These are phyloP conservation scores for Amphipyra tragopoginis DNA, from an alignment of 2,888 invertebrate species.

Conservation along the genomic window DNA sequence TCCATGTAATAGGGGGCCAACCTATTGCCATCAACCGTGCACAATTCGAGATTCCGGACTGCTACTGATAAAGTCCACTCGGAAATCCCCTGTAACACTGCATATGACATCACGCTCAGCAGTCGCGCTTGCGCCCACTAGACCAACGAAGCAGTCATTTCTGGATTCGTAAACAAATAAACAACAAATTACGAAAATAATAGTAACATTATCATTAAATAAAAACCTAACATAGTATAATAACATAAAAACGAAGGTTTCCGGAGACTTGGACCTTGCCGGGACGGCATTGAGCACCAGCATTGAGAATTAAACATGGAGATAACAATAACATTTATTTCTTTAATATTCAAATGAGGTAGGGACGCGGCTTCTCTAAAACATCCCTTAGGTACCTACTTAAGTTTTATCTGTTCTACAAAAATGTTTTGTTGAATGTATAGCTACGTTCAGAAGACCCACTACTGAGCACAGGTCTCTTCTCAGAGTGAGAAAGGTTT, in stretches of 20 bases:
- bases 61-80: too few relatives aligned
- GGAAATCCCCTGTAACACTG: too few relatives aligned
- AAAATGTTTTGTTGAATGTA: slow-evolving; percentile 38
- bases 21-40: too few relatives aligned
- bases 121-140: too few relatives aligned
- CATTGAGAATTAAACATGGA: slow-evolving; percentile 52
- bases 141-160: too few relatives aligned
- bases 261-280: slow-evolving; percentile 23
- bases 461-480: too few relatives aligned
- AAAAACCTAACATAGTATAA: slow-evolving; percentile 21
- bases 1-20: too few relatives aligned
- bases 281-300: slow-evolving; percentile 21
- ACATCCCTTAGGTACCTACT: slow-evolving; percentile 39
- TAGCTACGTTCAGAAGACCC: background rate
- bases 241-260: slow-evolving; percentile 57
- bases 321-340: slow-evolving; percentile 65
- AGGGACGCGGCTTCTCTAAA: slow-evolving; percentile 35
- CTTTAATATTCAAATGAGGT: slow-evolving; percentile 60
- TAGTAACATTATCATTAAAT: slow-evolving; percentile 10
- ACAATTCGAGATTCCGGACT: too few relatives aligned
- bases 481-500: too few relatives aligned
- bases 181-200: background rate
- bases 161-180: slow-evolving; percentile 2
- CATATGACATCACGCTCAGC: too few relatives aligned
- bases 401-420: slow-evolving; percentile 55